These are phyloP conservation scores for Triplophysa tibetana DNA, from an alignment of 2,113 vertebrate genomes.

Conservation along the genomic window DNA sequence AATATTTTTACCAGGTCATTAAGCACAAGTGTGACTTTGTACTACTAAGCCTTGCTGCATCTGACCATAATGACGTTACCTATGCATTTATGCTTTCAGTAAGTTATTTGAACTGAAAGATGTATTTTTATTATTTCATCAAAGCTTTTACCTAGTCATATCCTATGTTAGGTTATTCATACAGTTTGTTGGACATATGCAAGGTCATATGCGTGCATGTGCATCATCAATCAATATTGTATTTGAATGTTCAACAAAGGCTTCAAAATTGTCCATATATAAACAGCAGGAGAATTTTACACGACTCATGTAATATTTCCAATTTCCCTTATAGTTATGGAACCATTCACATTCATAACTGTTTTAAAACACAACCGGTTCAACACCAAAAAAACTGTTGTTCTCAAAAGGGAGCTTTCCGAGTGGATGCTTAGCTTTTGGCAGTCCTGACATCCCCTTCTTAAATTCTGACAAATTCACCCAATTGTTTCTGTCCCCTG, in stretches of 20 bases:
- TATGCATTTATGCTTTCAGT: neutral
- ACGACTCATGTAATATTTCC: neutral
- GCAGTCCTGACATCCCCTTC: neutral
- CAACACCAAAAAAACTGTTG: constrained; percentile 6
- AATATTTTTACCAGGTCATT: constrained; percentile 1
- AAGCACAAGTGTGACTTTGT: neutral
- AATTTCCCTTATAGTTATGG: neutral
- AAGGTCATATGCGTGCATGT: neutral
- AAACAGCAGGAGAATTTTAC: neutral
- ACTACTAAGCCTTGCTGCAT: neutral
- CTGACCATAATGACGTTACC: neutral
- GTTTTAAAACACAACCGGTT: neutral
- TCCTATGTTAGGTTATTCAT: neutral
- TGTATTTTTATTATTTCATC: neutral
- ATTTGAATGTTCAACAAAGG: neutral
- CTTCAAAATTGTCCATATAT: neutral
- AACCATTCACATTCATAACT: neutral
- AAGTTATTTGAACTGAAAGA: too few relatives aligned
- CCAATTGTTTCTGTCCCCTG: neutral
- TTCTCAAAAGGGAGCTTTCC: constrained; percentile 5
- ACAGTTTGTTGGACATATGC: neutral
- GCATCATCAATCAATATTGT: neutral
- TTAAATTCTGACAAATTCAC: constrained; percentile 11
- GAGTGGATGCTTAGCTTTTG: neutral
- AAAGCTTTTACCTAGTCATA: neutral